A percentile compares a stretch with the other conserved stretches of the same genome.
phyloP scores from a whole-genome alignment of 1,140 invertebrate genomes.

The Armadillidium nasatum region DNA sequence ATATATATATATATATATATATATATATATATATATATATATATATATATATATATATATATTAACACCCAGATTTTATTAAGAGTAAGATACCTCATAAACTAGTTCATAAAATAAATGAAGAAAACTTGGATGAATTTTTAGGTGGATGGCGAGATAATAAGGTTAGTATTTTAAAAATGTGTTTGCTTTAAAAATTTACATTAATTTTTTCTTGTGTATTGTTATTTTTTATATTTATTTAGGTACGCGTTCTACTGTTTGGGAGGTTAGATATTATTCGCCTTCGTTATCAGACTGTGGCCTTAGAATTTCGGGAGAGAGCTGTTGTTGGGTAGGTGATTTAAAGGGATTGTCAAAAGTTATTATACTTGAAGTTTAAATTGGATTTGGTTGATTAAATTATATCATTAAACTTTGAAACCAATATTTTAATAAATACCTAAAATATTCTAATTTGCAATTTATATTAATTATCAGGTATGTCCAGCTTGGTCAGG shows the following conservation, averaged over 20 bases:
- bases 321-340: slow-evolving; percentile 82
- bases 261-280: slow-evolving; percentile 72
- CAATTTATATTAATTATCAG: slow-evolving; percentile 50
- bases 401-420: background rate
- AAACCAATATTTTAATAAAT: background rate
- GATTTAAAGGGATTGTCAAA: too few species aligned
- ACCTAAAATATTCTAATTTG: background rate
- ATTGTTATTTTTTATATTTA: slow-evolving; percentile 8
- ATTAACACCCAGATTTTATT: slow-evolving; percentile 66
- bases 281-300: slow-evolving; percentile 77
- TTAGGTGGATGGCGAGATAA: slow-evolving; percentile 86
- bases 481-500: slow-evolving; percentile 59
- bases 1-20: slow-evolving; percentile 2
- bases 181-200: too few species aligned
- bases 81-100: slow-evolving; percentile 76
- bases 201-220: background rate
- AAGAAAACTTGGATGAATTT: slow-evolving; percentile 70
- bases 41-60: slow-evolving; percentile 24
- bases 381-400: background rate
- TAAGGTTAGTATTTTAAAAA: slow-evolving; percentile 48
- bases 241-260: slow-evolving; percentile 71
- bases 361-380: background rate
- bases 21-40: slow-evolving; percentile 5
- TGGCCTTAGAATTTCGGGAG: slow-evolving; percentile 77
- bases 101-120: slow-evolving; percentile 64